phyloP scores from a whole-genome alignment of 1,140 invertebrate species.

The Nasonia giraulti region DNA sequence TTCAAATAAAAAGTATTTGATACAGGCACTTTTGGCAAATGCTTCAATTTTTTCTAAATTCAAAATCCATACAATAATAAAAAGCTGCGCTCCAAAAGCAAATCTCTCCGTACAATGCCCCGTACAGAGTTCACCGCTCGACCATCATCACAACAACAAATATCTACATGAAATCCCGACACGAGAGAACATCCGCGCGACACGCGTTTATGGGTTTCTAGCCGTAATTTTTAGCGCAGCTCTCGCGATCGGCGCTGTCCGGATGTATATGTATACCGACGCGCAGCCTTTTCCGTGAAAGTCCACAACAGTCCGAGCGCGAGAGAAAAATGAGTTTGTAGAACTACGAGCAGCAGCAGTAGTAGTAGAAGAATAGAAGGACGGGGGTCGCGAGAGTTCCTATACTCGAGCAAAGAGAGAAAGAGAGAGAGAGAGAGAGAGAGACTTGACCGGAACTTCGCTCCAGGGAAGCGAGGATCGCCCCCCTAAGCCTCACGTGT shows the following conservation, averaged over 20 bases:
- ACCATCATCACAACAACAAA: not conserved
- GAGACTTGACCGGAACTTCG: constrained; percentile 67
- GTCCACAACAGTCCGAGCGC: constrained; percentile 1
- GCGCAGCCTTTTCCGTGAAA: constrained; percentile 48
- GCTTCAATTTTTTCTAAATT: no score
- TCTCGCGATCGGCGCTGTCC: not conserved
- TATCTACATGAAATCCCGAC: not conserved
- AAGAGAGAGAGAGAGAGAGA: not conserved
- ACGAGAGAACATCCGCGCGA: not conserved
- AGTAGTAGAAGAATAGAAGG: constrained; percentile 23
- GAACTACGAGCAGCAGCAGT: constrained; percentile 22
- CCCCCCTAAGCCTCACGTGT: constrained; percentile 42
- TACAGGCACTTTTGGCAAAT: no score
- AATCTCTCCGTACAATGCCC: no score
- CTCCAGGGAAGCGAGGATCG: constrained; percentile 69
- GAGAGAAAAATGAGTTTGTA: constrained; percentile 51
- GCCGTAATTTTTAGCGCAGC: not conserved
- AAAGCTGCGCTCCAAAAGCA: no score
- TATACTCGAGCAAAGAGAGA: constrained; percentile 31
- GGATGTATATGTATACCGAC: not conserved
- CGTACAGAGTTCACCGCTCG: no score
- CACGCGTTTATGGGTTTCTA: not conserved
- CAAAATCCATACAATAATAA: no score
- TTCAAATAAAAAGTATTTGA: no score
- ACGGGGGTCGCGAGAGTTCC: constrained; percentile 52